phyloP scores from a whole-genome alignment of 2,113 vertebrate genomes.

The Opisthocomus hoazin region DNA sequence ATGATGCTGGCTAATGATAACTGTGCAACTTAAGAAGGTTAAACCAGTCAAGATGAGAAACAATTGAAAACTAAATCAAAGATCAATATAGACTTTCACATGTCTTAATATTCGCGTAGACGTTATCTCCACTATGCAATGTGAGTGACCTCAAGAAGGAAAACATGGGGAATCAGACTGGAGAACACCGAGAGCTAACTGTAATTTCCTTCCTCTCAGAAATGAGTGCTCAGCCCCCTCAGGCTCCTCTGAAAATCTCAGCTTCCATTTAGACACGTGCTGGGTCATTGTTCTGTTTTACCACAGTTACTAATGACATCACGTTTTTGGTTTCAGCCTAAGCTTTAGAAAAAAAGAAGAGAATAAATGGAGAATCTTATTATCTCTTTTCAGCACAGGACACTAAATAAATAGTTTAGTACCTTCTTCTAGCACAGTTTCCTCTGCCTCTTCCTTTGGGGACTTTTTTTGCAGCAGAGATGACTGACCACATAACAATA shows the following conservation, averaged over 20 bases:
- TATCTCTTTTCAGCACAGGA: background rate
- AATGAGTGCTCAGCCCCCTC: background rate
- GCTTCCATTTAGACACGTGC: background rate
- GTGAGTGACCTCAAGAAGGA: background rate
- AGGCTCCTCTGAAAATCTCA: background rate
- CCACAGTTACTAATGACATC: background rate
- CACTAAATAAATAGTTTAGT: background rate
- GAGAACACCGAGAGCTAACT: background rate
- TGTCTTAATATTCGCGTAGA: background rate
- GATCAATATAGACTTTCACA: background rate
- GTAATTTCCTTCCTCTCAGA: background rate
- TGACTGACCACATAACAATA: background rate
- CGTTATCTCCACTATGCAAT: background rate
- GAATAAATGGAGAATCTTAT: background rate
- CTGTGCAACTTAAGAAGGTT: background rate
- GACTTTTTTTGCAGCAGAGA: background rate
- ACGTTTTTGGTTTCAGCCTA: background rate
- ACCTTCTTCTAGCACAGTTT: background rate
- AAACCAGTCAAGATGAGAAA: constrained; percentile 5
- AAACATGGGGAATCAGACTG: background rate
- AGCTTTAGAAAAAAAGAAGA: background rate
- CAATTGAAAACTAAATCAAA: background rate
- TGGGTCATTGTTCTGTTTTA: background rate
- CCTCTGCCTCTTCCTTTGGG: background rate
- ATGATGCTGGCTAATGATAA: background rate